phyloP scores from a whole-genome alignment of 1,140 invertebrate species.

The Pseudomyrmex sp. region DNA sequence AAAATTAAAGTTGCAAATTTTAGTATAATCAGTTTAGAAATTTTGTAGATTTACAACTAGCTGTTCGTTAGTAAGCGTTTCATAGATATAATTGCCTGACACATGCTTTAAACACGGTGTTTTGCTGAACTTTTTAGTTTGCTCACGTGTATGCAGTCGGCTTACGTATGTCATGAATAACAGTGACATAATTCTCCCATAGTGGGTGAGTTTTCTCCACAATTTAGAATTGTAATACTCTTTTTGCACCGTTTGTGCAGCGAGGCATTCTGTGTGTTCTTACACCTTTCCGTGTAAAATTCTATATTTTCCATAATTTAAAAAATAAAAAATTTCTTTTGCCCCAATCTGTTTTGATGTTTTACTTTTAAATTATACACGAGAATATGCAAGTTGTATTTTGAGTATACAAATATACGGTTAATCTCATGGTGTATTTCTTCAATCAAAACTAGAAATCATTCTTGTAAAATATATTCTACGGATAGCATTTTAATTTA shows the following conservation, averaged over 20 bases:
- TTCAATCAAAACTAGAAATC: neutral
- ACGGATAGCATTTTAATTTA: neutral
- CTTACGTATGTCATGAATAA: slow-evolving; percentile 60
- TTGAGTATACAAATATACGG: neutral
- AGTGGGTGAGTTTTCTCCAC: slow-evolving; percentile 25
- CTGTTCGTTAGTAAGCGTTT: slow-evolving; percentile 71
- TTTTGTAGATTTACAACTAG: slow-evolving; percentile 35
- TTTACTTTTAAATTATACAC: no score
- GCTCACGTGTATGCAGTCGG: slow-evolving; percentile 62
- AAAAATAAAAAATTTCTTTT: neutral
- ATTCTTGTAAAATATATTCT: neutral
- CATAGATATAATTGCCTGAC: slow-evolving; percentile 55
- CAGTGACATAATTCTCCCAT: slow-evolving; percentile 65
- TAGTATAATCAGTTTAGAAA: slow-evolving; percentile 27
- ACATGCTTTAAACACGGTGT: slow-evolving; percentile 69
- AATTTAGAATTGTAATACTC: slow-evolving; percentile 60
- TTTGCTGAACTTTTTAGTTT: slow-evolving; percentile 63
- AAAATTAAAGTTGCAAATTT: slow-evolving; percentile 38
- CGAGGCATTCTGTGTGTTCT: slow-evolving; percentile 1
- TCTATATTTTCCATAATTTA: slow-evolving; percentile 46
- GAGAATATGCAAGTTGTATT: neutral
- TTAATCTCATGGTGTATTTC: neutral
- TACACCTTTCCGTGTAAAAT: slow-evolving; percentile 15
- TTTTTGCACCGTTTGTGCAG: slow-evolving; percentile 10
- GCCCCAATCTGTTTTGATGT: neutral